A percentile compares a stretch with the other conserved stretches of the same genome.
These are phyloP conservation scores for Piaya cayana DNA, from an alignment of 2,113 vertebrate genomes.

Conservation along the genomic window DNA sequence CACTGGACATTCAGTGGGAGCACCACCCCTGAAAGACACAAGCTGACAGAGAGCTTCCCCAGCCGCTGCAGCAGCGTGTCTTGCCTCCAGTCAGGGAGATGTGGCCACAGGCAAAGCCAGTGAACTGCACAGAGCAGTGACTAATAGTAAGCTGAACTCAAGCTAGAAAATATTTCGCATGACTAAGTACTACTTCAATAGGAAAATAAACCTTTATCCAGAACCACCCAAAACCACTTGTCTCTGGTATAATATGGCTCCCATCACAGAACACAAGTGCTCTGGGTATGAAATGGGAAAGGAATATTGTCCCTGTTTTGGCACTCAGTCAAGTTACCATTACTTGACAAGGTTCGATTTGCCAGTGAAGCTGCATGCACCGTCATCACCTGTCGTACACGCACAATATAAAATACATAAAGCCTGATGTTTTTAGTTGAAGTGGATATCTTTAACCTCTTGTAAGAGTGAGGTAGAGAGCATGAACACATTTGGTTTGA, in stretches of 20 bases:
- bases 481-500: neutral
- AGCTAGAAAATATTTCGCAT: neutral
- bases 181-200: slow-evolving; percentile 39
- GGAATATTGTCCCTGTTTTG: neutral
- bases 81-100: neutral
- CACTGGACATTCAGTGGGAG: fast-evolving
- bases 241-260: neutral
- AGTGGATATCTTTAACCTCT: neutral
- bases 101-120: neutral
- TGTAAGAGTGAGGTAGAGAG: neutral
- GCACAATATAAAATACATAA: neutral
- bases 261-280: neutral
- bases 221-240: neutral
- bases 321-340: neutral
- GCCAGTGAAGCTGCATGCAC: neutral
- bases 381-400: neutral
- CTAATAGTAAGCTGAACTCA: neutral
- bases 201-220: slow-evolving; percentile 51
- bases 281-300: neutral
- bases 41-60: neutral
- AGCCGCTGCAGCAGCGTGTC: fast-evolving
- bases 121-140: neutral
- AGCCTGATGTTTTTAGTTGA: neutral
- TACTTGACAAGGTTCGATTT: neutral
- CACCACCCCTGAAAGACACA: neutral